phyloP scores from a whole-genome alignment of 2,797 vertebrate genomes.

The Apodemus agrarius region DNA sequence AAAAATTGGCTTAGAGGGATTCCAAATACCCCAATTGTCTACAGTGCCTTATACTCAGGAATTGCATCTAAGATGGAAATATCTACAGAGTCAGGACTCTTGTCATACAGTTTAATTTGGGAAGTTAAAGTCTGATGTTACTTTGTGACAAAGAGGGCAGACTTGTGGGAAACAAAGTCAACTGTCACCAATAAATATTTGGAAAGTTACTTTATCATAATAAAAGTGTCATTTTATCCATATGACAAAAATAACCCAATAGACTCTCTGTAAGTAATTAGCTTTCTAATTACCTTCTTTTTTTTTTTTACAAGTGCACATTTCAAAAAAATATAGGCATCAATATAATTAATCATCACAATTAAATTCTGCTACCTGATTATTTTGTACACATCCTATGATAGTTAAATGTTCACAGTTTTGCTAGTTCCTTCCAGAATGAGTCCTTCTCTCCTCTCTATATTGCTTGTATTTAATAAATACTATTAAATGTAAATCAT shows the following conservation, averaged over 20 bases:
- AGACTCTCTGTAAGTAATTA: slow-evolving; percentile 51
- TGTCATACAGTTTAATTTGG: slow-evolving; percentile 78
- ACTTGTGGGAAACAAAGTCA: slow-evolving; percentile 78
- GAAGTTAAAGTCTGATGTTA: slow-evolving; percentile 78
- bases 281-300: slow-evolving; percentile 55
- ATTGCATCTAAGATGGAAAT: slow-evolving; percentile 84
- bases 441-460: neutral
- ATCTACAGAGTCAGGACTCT: slow-evolving; percentile 79
- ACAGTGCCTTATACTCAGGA: slow-evolving; percentile 76
- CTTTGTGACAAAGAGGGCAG: slow-evolving; percentile 72
- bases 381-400: neutral
- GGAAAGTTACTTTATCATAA: slow-evolving; percentile 67
- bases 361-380: slow-evolving; percentile 28
- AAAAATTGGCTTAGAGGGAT: slow-evolving; percentile 78
- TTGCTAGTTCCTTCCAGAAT: slow-evolving; percentile 13
- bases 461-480: slow-evolving; percentile 43
- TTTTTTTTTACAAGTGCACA: neutral
- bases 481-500: slow-evolving; percentile 24
- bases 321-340: slow-evolving; percentile 53
- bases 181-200: slow-evolving; percentile 73
- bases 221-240: slow-evolving; percentile 66
- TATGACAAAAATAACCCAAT: neutral
- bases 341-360: slow-evolving; percentile 46
- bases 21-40: slow-evolving; percentile 80
- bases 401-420: neutral